Percentiles rank a stretch among this genome's conserved stretches.
Evolutionary conservation across 2,797 vertebrate genomes (phyloP).

Genomic region (Rhinella marina): DNA sequence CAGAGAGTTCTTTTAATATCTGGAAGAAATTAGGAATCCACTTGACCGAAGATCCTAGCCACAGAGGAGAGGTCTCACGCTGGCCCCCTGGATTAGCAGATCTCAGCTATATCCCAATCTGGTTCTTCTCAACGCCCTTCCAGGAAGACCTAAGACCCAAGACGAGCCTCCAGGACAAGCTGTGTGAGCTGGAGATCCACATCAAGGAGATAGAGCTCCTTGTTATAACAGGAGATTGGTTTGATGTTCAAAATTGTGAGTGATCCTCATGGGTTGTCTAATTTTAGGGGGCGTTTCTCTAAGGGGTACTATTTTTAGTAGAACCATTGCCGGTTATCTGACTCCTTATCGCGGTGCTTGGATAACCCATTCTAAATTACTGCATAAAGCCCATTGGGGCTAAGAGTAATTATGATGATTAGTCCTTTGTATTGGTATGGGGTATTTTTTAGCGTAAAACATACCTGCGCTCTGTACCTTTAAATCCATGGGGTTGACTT

Average conservation of each 20-base stretch:
- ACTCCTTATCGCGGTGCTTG: background rate
- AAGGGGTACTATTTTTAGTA: background rate
- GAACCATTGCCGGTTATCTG: background rate
- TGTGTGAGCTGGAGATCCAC: constrained; percentile 75
- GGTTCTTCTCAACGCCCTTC: constrained; percentile 70
- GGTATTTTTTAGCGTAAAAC: background rate
- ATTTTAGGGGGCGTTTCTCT: background rate
- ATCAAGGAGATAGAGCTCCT: constrained; percentile 77
- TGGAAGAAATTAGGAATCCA: constrained; percentile 65
- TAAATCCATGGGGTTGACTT: background rate
- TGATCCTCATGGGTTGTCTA: constrained; percentile 11
- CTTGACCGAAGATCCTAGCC: constrained; percentile 37
- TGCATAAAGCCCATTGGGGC: background rate
- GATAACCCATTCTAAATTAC: background rate
- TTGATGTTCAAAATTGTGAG: constrained; percentile 72
- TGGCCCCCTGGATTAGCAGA: constrained; percentile 70
- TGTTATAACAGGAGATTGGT: constrained; percentile 71
- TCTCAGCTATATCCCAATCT: constrained; percentile 71
- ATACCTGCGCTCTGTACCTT: background rate
- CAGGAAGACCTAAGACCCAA: constrained; percentile 12
- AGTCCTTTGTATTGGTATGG: background rate
- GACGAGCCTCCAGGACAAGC: constrained; percentile 58
- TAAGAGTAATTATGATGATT: background rate
- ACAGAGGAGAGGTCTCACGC: constrained; percentile 43
- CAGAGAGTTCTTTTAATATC: constrained; percentile 63